Evolutionary conservation across 1,140 invertebrate genomes (phyloP), one percentile per base, ranked within the genome.

Genomic region (Tenebrio molitor): DNA sequence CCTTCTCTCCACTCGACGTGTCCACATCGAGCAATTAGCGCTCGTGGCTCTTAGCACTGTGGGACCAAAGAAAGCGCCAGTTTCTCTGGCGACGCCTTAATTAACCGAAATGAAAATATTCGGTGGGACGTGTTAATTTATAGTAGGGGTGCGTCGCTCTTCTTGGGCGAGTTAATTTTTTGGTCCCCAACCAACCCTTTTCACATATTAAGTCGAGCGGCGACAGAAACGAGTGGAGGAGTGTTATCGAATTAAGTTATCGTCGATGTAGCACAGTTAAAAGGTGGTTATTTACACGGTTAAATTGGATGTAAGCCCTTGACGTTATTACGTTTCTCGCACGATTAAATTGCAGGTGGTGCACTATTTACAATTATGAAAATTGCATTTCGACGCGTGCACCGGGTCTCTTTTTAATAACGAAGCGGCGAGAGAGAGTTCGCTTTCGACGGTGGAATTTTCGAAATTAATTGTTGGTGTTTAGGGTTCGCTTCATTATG

Each of bases 271-370:
- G 44, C 44, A 19, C 23, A 19, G 44, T 50, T 50, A 50, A 50
- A 58, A 58, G 23, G 50, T 58, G 23, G 23, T 58, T 58, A 58
- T 58, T 58, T 58, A 58, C 50, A 58, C 21, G 50, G 50, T 58
- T 58, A 12, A 58, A 58, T 58, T 29, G 50, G 50, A 58, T 12
- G 50, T 29, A 29, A 25, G 23, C 23, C 29, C 29, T 58, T 50
- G 44, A 50, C 44, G 19, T 58, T 58, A 58, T 58, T 58, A 58
- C 23, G 21, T 58, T 29, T 29, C 15, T 58, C 23, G 23, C 50
- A 58, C 50, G 29, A 29, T 58, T 58, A 58, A 21, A 58, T 58
- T 58, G 19, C 50, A 58, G 50, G 50, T 58, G 50, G 23, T 29
- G 50, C 50, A 58, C 3, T 58, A 29, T 58, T 58, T 58, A 58